Conservation (phyloP, 2,113 vertebrate genomes). For the Poeciliopsis prolifica region DNA sequence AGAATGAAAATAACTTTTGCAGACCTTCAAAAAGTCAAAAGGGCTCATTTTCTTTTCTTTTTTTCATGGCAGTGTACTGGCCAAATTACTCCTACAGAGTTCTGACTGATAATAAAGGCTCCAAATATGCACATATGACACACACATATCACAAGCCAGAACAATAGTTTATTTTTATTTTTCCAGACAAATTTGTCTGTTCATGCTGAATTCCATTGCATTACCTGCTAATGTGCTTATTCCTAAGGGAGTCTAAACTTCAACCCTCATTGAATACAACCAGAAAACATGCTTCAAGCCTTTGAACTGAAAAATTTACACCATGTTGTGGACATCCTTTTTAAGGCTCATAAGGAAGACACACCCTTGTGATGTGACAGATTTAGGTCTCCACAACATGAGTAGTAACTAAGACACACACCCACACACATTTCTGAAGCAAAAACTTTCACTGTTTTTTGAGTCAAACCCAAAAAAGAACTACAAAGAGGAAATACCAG, state of each 20-base stretch:
- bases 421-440: conserved; percentile 6
- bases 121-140: neutral
- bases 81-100: neutral
- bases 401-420: neutral
- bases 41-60: neutral
- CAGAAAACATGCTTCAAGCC: neutral
- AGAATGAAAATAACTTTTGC: neutral
- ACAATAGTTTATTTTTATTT: neutral
- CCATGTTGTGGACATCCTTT: neutral
- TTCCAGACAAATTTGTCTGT: neutral
- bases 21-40: neutral
- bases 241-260: neutral
- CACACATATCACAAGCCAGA: too few species aligned
- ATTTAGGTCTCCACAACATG: conserved; percentile 2
- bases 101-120: neutral
- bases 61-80: neutral
- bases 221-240: neutral
- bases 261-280: neutral
- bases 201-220: neutral
- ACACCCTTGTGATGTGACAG: conserved; percentile 5
- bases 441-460: conserved; percentile 1
- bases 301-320: neutral
- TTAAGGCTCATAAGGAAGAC: neutral
- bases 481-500: conserved; percentile 24
- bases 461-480: neutral